phyloP scores from a whole-genome alignment of 2,888 invertebrate genomes.

The Apomyelois bistriatella region DNA sequence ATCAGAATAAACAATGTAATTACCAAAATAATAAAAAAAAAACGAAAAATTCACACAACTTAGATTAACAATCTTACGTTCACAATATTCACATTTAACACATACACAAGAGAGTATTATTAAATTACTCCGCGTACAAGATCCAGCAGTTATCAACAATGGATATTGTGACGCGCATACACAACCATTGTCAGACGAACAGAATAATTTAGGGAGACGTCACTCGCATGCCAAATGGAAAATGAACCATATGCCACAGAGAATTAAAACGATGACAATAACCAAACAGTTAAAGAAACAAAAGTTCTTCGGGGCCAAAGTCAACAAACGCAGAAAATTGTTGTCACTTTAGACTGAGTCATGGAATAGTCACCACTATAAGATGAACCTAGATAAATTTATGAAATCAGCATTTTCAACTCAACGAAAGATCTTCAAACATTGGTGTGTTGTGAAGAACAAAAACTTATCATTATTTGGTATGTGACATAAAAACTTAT shows the following conservation, averaged over 20 bases:
- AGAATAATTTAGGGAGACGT: constrained; percentile 11
- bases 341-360: constrained; percentile 6
- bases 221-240: background rate
- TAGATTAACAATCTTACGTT: background rate
- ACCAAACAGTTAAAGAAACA: background rate
- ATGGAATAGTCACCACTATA: background rate
- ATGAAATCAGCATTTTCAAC: too few relatives aligned
- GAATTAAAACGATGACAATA: background rate
- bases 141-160: constrained; percentile 25
- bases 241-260: background rate
- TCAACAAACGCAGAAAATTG: constrained; percentile 12
- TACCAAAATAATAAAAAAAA: too few relatives aligned
- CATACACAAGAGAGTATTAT: constrained; percentile 26
- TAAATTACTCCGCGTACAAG: constrained; percentile 30
- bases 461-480: background rate
- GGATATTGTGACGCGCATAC: constrained; percentile 28
- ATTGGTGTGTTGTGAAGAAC: background rate
- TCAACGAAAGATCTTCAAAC: background rate
- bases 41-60: background rate
- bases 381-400: too few relatives aligned
- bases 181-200: constrained; percentile 26
- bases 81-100: constrained; percentile 4
- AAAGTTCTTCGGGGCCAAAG: constrained; percentile 8
- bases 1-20: background rate
- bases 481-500: background rate